phyloP scores from a whole-genome alignment of 2,888 invertebrate species.

The Lottia gigantea region DNA sequence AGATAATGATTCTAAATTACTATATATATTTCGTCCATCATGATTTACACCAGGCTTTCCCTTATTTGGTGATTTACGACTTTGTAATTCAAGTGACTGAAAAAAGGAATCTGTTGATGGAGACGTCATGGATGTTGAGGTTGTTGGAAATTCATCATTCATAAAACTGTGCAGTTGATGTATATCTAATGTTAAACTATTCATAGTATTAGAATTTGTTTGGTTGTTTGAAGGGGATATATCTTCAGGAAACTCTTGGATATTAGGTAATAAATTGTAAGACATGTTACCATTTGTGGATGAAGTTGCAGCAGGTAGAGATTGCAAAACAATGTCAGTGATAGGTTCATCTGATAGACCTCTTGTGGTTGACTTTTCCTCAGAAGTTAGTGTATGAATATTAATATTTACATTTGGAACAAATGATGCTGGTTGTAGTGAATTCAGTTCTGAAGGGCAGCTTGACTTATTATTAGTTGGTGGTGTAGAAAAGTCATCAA shows the following conservation, averaged over 20 bases:
- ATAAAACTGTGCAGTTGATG: constrained; percentile 31
- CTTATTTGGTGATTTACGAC: constrained; percentile 40
- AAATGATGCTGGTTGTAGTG: not conserved
- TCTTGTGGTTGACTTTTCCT: not conserved
- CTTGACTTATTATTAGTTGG: not conserved
- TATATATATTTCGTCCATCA: constrained; percentile 18
- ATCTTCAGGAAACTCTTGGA: not conserved
- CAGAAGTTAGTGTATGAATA: not conserved
- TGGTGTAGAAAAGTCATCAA: not conserved
- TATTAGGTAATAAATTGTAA: not conserved
- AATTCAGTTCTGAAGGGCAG: not conserved
- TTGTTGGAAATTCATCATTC: constrained; percentile 36
- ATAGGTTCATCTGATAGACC: not conserved
- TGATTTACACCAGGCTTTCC: constrained; percentile 24
- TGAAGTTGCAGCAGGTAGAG: not conserved
- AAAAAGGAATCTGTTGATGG: constrained; percentile 76
- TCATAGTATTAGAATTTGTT: not conserved
- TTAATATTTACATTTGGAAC: not conserved
- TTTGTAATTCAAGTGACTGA: constrained; percentile 75
- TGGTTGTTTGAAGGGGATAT: not conserved
- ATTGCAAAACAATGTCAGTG: not conserved
- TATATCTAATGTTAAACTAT: not conserved
- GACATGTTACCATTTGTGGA: not conserved
- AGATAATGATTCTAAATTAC: constrained; percentile 40
- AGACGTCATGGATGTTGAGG: constrained; percentile 31